phyloP scores from a whole-genome alignment of 1,140 invertebrate species.

The Branchinecta lynchi region DNA sequence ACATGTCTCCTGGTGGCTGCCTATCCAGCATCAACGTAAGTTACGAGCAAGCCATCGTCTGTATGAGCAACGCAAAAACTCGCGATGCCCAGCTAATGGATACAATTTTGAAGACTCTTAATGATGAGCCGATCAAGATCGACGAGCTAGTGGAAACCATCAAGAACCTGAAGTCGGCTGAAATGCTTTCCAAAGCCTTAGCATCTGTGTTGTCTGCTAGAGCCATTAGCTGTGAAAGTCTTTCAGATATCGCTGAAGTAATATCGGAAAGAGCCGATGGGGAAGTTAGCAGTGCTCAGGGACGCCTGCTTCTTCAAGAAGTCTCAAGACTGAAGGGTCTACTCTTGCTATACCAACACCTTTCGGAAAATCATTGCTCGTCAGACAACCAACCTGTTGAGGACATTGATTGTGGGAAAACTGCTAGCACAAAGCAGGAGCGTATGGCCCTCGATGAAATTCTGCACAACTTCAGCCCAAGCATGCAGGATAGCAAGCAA shows the following conservation, averaged over 20 bases:
- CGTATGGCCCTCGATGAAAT: no score
- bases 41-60: not conserved
- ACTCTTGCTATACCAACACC: not conserved
- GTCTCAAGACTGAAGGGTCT: not conserved
- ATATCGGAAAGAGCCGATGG: not conserved
- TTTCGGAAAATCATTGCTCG: not conserved
- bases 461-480: no score
- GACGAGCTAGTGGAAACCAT: conserved; percentile 6
- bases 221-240: not conserved
- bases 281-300: not conserved
- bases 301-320: not conserved
- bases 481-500: no score
- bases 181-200: not conserved
- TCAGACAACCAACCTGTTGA: no score
- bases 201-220: not conserved
- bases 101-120: conserved; percentile 23
- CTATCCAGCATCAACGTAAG: not conserved
- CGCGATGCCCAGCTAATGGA: conserved; percentile 25
- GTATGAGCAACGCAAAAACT: not conserved
- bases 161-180: not conserved
- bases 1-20: not conserved
- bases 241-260: not conserved
- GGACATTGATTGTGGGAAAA: no score
- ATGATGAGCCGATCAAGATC: not conserved
- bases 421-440: no score